Base-by-base conservation (phyloP, 2,888 invertebrate genomes). In the Notodonta ziczac region DNA sequence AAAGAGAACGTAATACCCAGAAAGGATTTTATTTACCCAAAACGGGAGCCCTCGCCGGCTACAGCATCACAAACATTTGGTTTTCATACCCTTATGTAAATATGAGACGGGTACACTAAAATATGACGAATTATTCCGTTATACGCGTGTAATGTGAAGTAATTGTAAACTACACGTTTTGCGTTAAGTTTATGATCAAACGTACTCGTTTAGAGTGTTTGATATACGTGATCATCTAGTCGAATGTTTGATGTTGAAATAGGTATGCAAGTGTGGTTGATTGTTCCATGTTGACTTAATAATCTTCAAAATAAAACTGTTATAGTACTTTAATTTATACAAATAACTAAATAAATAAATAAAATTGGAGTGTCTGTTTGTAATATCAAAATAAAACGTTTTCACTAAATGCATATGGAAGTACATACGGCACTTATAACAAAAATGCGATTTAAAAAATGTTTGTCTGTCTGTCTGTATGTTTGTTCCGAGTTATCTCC, bases 21-120 rank as follows among this genome's bases (percentile, higher is more conserved):
- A 67, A 69, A 67, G 62, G 63, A 66, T 65, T 24, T 24, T 69
- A 59, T 74, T 74, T 74, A 55, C 69, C 56, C 40, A 67, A 66
- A 74, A 75, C 74, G 74, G 74, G 62, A 66, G 73, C 65, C 65
- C 55, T 61, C 56, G 14, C 57, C 57, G 48, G 35, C 48, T 9
- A 59, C 66, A 58, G 62, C 56, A 62, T 69, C 63, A 51, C 63
- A 66, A 67, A 74, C 58, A 74, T 44, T 66, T 55, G 57, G 51
- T 46, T 56, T 52, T 59, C 16, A 52, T 50, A 32, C 24, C 42
- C 51, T 58, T 59, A 5, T 48, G 67, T 56, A 60, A 64, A 69
- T 57, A 64, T n/a, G 8, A 54, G 24, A 16, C 54, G 61, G n/a
- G 52, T 60, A n/a, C 24, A 57, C 8, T 57, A 60, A 61, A 48